These are phyloP conservation scores for Adela reaumurella DNA, from an alignment of 2,888 invertebrate genomes.

Conservation along the genomic window DNA sequence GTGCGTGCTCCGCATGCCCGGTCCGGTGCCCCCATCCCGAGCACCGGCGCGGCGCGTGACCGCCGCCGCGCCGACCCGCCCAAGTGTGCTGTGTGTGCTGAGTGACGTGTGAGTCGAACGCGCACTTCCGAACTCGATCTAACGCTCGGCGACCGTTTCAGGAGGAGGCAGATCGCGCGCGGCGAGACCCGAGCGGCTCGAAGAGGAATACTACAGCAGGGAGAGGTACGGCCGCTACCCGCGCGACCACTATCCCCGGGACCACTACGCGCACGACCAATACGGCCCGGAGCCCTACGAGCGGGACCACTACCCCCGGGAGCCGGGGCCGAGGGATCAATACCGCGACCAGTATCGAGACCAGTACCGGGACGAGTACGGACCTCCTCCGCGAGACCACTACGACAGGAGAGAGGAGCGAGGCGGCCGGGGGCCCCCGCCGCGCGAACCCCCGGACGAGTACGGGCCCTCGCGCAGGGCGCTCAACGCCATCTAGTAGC, in stretches of 20 bases:
- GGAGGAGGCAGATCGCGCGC: conserved; percentile 43
- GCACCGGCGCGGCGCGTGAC: neutral
- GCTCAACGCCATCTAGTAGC: conserved; percentile 70
- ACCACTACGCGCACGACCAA: conserved; percentile 36
- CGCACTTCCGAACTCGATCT: too few species aligned
- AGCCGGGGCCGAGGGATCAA: conserved; percentile 25
- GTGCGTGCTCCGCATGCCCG: conserved; percentile 4
- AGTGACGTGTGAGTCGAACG: neutral
- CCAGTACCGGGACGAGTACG: neutral
- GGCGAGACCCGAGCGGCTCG: conserved; percentile 53
- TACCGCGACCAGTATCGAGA: neutral
- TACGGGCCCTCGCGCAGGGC: conserved; percentile 65
- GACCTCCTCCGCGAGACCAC: neutral
- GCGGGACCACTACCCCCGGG: conserved; percentile 58
- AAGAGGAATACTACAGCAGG: conserved; percentile 49
- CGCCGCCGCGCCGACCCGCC: conserved; percentile 5
- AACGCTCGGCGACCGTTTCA: neutral
- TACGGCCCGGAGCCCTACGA: conserved; percentile 31
- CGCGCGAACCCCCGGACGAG: conserved; percentile 45
- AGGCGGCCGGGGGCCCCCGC: conserved; percentile 30
- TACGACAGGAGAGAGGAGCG: conserved; percentile 33
- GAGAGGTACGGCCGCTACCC: conserved; percentile 27
- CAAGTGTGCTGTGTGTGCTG: conserved; percentile 3
- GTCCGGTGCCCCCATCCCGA: neutral
- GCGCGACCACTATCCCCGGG: conserved; percentile 30